Evolutionary conservation across 2,113 vertebrate genomes (phyloP).

Genomic region (Eira barbara): DNA sequence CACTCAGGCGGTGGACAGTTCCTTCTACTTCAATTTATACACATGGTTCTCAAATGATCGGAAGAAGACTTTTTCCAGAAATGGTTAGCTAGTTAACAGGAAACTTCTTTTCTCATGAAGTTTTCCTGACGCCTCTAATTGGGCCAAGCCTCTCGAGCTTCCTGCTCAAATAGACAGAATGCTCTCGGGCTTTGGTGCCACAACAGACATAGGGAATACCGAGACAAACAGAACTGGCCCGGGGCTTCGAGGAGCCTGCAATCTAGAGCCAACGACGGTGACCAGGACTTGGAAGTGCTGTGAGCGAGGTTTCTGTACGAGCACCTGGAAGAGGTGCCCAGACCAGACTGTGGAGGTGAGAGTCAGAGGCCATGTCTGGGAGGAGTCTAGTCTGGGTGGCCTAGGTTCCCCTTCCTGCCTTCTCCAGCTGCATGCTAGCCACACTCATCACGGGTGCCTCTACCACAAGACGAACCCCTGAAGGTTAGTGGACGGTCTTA

Average conservation of each 20-base stretch:
- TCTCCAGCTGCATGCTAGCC: not conserved
- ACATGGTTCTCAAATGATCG: not conserved
- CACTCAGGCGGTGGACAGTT: not conserved
- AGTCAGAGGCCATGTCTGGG: not conserved
- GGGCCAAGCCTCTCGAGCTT: not conserved
- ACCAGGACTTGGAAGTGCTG: not conserved
- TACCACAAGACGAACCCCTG: not conserved
- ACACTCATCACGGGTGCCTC: not conserved
- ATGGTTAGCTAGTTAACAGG: not conserved
- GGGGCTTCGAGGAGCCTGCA: not conserved
- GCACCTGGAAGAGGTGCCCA: not conserved
- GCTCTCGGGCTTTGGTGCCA: not conserved
- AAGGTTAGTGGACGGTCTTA: not conserved
- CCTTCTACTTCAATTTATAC: not conserved
- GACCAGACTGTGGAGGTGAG: not conserved
- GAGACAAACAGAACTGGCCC: not conserved
- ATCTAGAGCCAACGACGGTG: fast-evolving
- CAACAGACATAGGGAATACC: not conserved
- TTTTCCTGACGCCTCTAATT: not conserved
- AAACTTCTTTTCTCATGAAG: not conserved
- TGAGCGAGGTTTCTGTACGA: not conserved
- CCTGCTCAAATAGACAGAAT: not conserved
- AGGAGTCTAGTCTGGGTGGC: not conserved
- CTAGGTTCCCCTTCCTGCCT: not conserved
- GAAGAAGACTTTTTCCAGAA: not conserved